phyloP scores from a whole-genome alignment of 1,140 invertebrate genomes.

The Marisa cornuarietis region DNA sequence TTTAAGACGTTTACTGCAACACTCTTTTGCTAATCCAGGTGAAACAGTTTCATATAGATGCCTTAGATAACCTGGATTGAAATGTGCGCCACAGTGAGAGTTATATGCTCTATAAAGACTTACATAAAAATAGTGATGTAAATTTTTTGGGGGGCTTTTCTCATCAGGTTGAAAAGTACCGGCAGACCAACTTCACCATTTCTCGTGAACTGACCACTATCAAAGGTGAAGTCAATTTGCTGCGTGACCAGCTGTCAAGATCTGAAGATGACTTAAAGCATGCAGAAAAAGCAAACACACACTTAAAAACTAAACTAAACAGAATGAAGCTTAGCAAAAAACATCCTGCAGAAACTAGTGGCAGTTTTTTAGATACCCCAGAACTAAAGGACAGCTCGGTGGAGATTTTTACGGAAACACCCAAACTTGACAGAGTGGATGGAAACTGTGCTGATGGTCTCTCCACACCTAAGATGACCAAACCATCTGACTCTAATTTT shows the following conservation, averaged over 20 bases:
- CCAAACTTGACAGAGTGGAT: neutral
- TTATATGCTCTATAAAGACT: too few species aligned
- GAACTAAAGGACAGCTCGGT: neutral
- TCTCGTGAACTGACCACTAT: constrained; percentile 4
- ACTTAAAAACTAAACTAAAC: constrained; percentile 6
- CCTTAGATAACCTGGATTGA: too few species aligned
- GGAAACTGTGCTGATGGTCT: neutral
- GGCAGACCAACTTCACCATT: constrained; percentile 5
- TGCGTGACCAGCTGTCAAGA: constrained; percentile 19
- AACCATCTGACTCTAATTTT: neutral
- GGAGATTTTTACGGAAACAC: neutral
- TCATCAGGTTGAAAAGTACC: constrained; percentile 10
- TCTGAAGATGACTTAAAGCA: constrained; percentile 22
- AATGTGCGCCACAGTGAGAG: too few species aligned
- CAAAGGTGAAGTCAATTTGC: neutral
- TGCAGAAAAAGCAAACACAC: constrained; percentile 1
- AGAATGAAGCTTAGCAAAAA: neutral
- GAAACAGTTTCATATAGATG: too few species aligned
- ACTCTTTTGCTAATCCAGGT: too few species aligned
- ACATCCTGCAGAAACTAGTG: constrained; percentile 8
- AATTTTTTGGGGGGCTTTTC: too few species aligned
- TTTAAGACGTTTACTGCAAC: too few species aligned
- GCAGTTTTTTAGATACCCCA: constrained; percentile 14
- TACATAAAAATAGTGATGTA: too few species aligned
- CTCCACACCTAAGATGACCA: constrained; percentile 12